Conservation (phyloP, 2,797 vertebrate species). For the Lates japonicus region DNA sequence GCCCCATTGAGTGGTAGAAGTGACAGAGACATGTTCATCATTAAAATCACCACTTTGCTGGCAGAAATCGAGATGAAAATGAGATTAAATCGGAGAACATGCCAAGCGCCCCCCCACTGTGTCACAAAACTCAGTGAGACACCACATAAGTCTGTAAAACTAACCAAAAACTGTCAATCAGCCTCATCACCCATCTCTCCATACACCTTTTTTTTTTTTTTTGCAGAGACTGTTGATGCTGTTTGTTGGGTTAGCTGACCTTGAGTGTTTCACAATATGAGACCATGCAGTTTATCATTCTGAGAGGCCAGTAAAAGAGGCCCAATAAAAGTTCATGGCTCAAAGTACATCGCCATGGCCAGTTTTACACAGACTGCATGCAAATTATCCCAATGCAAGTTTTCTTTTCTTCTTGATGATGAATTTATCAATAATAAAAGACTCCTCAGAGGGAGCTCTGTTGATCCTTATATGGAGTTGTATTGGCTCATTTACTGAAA, state of each 20-base stretch:
- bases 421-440: conserved; percentile 62
- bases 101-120: background rate
- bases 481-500: conserved; percentile 43
- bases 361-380: conserved; percentile 39
- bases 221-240: conserved; percentile 5
- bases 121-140: conserved; percentile 8
- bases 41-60: conserved; percentile 22
- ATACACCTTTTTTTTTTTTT: background rate
- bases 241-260: conserved; percentile 58
- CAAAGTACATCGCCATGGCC: conserved; percentile 51
- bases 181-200: conserved; percentile 19
- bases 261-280: conserved; percentile 54
- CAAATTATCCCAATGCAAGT: conserved; percentile 44
- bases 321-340: conserved; percentile 61
- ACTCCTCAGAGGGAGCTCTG: conserved; percentile 26
- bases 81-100: conserved; percentile 25
- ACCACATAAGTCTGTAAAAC: conserved; percentile 7
- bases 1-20: conserved; percentile 25
- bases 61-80: conserved; percentile 37
- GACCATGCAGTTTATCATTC: conserved; percentile 54
- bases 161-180: conserved; percentile 36
- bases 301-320: conserved; percentile 59
- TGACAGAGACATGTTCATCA: conserved; percentile 48
- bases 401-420: conserved; percentile 36
- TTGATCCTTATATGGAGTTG: conserved; percentile 36